A percentile compares a stretch with the other conserved stretches of the same genome.
These are phyloP conservation scores for Calidris pygmaea DNA, from an alignment of 2,113 vertebrate genomes.

Conservation along the genomic window DNA sequence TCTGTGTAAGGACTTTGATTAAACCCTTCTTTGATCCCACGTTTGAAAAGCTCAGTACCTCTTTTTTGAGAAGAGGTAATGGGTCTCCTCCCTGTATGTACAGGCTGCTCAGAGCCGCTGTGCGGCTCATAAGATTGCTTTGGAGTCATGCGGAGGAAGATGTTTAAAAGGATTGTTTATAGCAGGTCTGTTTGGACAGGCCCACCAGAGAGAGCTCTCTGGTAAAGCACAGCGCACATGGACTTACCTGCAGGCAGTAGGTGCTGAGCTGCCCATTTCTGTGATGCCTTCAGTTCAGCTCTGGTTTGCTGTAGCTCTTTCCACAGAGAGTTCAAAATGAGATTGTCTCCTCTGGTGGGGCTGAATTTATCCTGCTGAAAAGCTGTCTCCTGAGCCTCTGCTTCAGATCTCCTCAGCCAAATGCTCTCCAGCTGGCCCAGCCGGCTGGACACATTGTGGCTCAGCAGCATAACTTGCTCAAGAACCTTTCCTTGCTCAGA, in stretches of 20 bases:
- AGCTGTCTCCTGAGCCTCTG: constrained; percentile 32
- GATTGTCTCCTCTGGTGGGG: not conserved
- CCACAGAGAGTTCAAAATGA: constrained; percentile 36
- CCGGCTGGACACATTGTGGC: constrained; percentile 64
- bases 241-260: constrained; percentile 86
- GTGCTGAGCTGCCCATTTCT: constrained; percentile 64
- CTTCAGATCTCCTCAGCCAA: constrained; percentile 24
- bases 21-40: not conserved
- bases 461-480: constrained; percentile 75
- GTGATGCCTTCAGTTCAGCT: constrained; percentile 66
- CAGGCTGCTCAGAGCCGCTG: not conserved
- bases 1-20: not conserved
- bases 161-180: not conserved
- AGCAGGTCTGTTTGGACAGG: no score
- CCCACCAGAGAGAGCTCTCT: not conserved
- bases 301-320: constrained; percentile 72
- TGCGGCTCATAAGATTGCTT: not conserved
- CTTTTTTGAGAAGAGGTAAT: not conserved
- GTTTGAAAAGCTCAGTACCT: not conserved
- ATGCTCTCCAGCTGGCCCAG: constrained; percentile 78
- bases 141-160: not conserved
- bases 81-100: not conserved
- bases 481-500: constrained; percentile 60
- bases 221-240: rapidly evolving
- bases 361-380: not conserved